Evolutionary conservation across 1,140 invertebrate genomes (phyloP), one percentile per base, ranked within the genome.

Genomic region (Rhyacophila brunnea): DNA sequence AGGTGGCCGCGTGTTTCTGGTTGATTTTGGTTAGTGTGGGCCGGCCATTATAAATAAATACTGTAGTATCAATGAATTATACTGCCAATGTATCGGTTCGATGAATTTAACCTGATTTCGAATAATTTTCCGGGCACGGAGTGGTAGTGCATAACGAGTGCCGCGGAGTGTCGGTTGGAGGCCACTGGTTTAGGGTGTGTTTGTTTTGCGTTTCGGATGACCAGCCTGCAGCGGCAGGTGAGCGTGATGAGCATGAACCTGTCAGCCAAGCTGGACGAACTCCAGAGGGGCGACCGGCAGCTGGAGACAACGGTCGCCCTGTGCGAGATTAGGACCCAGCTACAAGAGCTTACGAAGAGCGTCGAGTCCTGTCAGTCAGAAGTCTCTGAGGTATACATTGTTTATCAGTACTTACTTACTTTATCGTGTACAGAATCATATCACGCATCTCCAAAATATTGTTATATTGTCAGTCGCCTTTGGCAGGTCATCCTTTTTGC

Each of bases 171-270:
- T 5, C 17, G 43, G 38, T 40, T 40, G 38, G 38, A 11, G 14
- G 14, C 9, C 20, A 23, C 17, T 44, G 13, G 36, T 28, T 46
- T 19, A 18, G 48, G 15, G 35, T 44, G 49, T 19, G 46, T 53
- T 42, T 47, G 32, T 60, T 54, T 28, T 47, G 36, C 42, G 32
- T 56, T 19, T 44, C 13, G 23, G 23, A 28, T 58, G 43, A 54
- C 58, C 81, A 93, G 91, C 88, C 89, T 93, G 83, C 92, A 94
- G 85, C 91, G 92, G 85, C 92, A 93, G 88, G 90, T 93, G 85
- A 91, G 89, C 85, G 89, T 93, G 81, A 94, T 95, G 92, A 93
- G 90, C 81, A 92, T 92, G 87, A 93, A 93, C 85, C 85, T 94
- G 80, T 89, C 87, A 74, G 87, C 89, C 69, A 92, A 93, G 82